Conservation (phyloP, 1,140 invertebrate genomes). For the Pseudomyrmex gracilis region DNA sequence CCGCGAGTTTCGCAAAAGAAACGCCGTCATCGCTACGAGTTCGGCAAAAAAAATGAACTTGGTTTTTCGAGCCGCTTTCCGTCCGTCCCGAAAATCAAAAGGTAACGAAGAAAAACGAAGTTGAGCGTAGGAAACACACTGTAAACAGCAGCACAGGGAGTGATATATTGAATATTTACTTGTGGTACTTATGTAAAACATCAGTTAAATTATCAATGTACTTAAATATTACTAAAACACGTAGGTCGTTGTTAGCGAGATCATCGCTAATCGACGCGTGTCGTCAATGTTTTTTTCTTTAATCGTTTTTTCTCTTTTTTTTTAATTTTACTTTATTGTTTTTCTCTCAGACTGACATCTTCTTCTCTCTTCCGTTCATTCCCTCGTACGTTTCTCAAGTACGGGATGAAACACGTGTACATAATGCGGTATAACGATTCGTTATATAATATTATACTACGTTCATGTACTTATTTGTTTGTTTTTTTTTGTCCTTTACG, state of each 20-base stretch:
- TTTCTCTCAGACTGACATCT: slow-evolving; percentile 17
- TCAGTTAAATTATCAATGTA: slow-evolving; percentile 68
- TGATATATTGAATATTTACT: slow-evolving; percentile 60
- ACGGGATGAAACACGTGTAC: slow-evolving; percentile 9
- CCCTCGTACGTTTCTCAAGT: neutral
- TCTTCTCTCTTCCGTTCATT: slow-evolving; percentile 11
- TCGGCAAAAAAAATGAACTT: slow-evolving; percentile 49
- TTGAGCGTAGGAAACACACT: slow-evolving; percentile 46
- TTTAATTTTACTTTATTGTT: slow-evolving; percentile 9
- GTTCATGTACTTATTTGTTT: slow-evolving; percentile 64
- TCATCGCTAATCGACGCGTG: slow-evolving; percentile 26
- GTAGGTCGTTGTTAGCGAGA: slow-evolving; percentile 46
- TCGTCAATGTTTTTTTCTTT: slow-evolving; percentile 15
- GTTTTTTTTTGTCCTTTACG: slow-evolving; percentile 50
- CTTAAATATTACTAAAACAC: slow-evolving; percentile 69
- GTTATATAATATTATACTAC: slow-evolving; percentile 47
- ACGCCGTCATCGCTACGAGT: slow-evolving; percentile 44
- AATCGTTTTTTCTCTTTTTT: slow-evolving; percentile 3
- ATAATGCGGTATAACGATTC: slow-evolving; percentile 52
- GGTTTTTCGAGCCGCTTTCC: slow-evolving; percentile 70
- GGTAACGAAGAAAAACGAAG: slow-evolving; percentile 49
- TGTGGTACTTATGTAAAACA: slow-evolving; percentile 57
- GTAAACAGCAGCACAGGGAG: slow-evolving; percentile 38
- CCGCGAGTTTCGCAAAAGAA: neutral
- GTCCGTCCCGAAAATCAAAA: slow-evolving; percentile 77